Conservation (phyloP, 2,888 invertebrate species). For the Homarus gammarus region DNA sequence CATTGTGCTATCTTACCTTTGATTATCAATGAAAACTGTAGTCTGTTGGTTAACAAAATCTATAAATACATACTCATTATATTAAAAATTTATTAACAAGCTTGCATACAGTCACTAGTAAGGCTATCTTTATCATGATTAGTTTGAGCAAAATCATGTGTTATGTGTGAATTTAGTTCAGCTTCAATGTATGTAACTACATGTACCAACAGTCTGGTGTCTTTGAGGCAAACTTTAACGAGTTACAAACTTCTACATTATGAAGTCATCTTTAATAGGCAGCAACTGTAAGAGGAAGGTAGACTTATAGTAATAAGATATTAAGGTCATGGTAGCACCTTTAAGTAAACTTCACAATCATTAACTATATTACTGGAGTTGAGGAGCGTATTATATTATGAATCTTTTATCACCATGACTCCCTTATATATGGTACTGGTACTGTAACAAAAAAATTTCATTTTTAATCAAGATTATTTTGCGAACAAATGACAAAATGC, state of each 20-base stretch:
- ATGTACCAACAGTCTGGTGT: neutral
- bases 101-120: conserved; percentile 33
- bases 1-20: neutral
- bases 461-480: too few relatives aligned
- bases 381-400: neutral
- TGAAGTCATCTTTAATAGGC: neutral
- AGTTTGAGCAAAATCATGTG: neutral
- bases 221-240: neutral
- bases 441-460: neutral
- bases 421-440: too few relatives aligned
- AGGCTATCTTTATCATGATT: neutral
- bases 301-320: neutral
- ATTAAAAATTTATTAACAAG: conserved; percentile 26
- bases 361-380: neutral
- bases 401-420: too few relatives aligned
- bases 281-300: neutral
- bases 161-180: neutral
- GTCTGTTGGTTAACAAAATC: neutral
- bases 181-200: neutral
- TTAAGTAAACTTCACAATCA: neutral
- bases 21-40: neutral
- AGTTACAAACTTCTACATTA: neutral
- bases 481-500: neutral
- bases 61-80: neutral
- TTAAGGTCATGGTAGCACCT: neutral